Evolutionary conservation across 2,888 invertebrate species (phyloP), one percentile per base, ranked within the genome.

Genomic region (Tinea semifulvella): DNA sequence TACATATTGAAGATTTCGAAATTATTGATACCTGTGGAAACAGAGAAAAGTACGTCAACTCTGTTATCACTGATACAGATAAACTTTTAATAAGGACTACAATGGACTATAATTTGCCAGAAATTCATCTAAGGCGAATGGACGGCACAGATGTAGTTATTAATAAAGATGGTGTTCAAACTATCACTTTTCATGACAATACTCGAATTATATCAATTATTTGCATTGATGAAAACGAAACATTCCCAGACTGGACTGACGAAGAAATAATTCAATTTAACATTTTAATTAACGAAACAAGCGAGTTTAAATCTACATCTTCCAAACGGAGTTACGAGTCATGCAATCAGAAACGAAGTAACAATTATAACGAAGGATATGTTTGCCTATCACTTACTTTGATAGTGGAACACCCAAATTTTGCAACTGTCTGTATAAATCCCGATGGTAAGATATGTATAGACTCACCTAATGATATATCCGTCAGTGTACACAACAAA

Each of bases 381-480:
- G 19, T 40, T n/a, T 5, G n/a, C 22, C 7, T 13, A 20, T 22
- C 19, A 19, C 47, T 71, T 7, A 50, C 61, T 35, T 70, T 61
- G 50, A 65, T 64, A 1, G 60, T 80, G 47, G 84, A 85, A 56
- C 83, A 84, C 63, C 58, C 62, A 25, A 73, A 82, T 60, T 84
- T 83, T 52, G 69, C 83, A n/a, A 75, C 79, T n/a, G 63, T 84
- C 13, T 66, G 64, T 36, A 64, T 82, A 47, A 68, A 82, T 52
- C 73, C 69, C 55, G 55, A 60, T 20, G 62, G 58, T 46, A 61
- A 53, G 6, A 58, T 79, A 47, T 55, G 61, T 4, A 53, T 77
- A 2, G 64, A 66, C 20, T 77, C 77, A 2, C 75, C 77, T 4
- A 75, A 76, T 46, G 56, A 63, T 8, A 64, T 64, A 4, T 54